These are phyloP conservation scores for Eubasilissa regina DNA, from an alignment of 1,140 invertebrate species.

Conservation along the genomic window DNA sequence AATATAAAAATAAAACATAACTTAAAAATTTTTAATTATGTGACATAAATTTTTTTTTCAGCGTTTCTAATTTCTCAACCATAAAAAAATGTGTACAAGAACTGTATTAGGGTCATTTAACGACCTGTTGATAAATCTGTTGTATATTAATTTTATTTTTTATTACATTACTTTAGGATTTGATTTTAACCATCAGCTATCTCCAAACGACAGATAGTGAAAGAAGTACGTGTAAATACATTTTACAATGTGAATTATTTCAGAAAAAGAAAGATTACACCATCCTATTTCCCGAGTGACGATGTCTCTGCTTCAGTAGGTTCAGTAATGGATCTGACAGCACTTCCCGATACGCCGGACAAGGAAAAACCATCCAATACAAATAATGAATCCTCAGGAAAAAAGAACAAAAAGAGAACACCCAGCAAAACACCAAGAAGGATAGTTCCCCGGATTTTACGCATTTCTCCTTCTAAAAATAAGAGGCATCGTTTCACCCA, in stretches of 20 bases:
- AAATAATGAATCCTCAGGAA: background rate
- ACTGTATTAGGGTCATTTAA: too few relatives aligned
- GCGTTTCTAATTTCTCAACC: too few relatives aligned
- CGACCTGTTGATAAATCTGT: too few relatives aligned
- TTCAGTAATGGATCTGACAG: constrained; percentile 28
- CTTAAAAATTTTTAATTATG: too few relatives aligned
- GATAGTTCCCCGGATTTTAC: background rate
- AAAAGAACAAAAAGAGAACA: constrained; percentile 1
- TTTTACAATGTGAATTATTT: background rate
- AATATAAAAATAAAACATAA: too few relatives aligned
- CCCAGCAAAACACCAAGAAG: constrained; percentile 12
- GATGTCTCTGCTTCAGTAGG: background rate
- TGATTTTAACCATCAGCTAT: too few relatives aligned
- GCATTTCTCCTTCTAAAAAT: background rate
- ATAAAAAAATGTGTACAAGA: too few relatives aligned
- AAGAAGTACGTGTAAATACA: too few relatives aligned
- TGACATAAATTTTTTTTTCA: too few relatives aligned
- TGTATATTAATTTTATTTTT: too few relatives aligned
- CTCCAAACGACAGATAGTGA: too few relatives aligned
- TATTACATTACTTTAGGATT: too few relatives aligned
- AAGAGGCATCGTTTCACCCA: background rate
- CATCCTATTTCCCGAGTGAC: background rate
- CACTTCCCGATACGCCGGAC: constrained; percentile 41
- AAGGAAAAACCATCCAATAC: constrained; percentile 15
- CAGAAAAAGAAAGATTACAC: constrained; percentile 26